Percentiles rank a stretch among this genome's conserved stretches.
Evolutionary conservation across 2,797 vertebrate genomes (phyloP).

Genomic region (Aplochiton taeniatus): DNA sequence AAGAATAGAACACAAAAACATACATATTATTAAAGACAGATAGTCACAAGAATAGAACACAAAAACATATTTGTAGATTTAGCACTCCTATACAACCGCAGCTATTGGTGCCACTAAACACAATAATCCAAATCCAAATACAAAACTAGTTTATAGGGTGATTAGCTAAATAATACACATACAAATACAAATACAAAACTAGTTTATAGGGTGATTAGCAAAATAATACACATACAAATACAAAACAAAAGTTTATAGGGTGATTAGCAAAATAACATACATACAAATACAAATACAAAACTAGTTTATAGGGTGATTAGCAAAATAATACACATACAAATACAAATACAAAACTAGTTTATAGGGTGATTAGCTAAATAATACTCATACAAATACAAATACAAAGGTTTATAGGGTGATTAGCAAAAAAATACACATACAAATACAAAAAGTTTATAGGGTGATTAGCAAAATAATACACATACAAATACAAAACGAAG

Average conservation of each 20-base stretch:
- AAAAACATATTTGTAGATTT: too few species aligned
- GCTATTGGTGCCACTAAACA: too few species aligned
- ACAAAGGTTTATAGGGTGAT: background rate
- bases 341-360: constrained; percentile 30
- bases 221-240: too few species aligned
- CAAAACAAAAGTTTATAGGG: background rate
- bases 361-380: constrained; percentile 39
- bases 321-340: constrained; percentile 5
- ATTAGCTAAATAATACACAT: too few species aligned
- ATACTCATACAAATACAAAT: constrained; percentile 32
- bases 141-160: too few species aligned
- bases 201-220: too few species aligned
- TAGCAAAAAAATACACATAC: constrained; percentile 46
- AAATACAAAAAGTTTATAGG: constrained; percentile 75
- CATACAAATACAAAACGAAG: constrained; percentile 77
- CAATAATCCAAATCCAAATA: too few species aligned
- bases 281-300: constrained; percentile 77
- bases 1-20: constrained; percentile 32
- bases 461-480: constrained; percentile 35
- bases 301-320: too few species aligned
- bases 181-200: too few species aligned
- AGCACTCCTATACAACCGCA: too few species aligned
- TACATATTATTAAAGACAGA: background rate
- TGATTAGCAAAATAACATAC: constrained; percentile 37
- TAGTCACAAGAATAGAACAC: constrained; percentile 30